phyloP scores from a whole-genome alignment of 2,888 invertebrate species.

The Gasteruption jaculator region DNA sequence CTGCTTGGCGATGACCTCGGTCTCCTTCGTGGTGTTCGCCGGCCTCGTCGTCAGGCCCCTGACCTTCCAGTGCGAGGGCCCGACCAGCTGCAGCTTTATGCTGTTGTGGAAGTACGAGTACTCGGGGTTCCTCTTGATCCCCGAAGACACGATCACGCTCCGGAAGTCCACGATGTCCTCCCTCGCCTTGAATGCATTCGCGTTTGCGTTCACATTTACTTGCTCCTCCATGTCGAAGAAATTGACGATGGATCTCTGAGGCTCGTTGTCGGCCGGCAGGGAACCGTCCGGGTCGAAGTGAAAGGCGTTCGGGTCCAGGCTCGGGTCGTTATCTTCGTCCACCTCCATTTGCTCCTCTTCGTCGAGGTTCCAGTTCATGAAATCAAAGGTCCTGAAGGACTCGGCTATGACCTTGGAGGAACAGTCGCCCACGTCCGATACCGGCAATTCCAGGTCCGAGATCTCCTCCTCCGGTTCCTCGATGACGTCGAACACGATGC shows the following conservation, averaged over 20 bases:
- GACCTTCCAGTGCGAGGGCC: constrained; percentile 79
- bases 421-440: no score
- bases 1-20: constrained; percentile 12
- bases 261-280: constrained; percentile 23
- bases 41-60: constrained; percentile 53
- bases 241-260: constrained; percentile 8
- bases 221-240: constrained; percentile 24
- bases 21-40: constrained; percentile 9
- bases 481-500: no score
- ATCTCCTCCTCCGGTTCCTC: no score
- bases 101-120: constrained; percentile 36
- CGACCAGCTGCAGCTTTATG: constrained; percentile 62
- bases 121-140: constrained; percentile 24
- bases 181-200: background rate
- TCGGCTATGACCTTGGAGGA: no score
- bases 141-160: constrained; percentile 20
- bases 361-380: constrained; percentile 59
- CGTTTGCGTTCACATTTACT: constrained; percentile 21
- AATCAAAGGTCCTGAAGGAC: constrained; percentile 62
- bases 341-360: constrained; percentile 33
- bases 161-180: constrained; percentile 34
- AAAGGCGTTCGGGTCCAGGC: no score
- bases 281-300: constrained; percentile 42
- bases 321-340: constrained; percentile 14
- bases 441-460: no score